These are phyloP conservation scores for Diorhabda carinulata DNA, from an alignment of 1,140 invertebrate species.

Conservation along the genomic window DNA sequence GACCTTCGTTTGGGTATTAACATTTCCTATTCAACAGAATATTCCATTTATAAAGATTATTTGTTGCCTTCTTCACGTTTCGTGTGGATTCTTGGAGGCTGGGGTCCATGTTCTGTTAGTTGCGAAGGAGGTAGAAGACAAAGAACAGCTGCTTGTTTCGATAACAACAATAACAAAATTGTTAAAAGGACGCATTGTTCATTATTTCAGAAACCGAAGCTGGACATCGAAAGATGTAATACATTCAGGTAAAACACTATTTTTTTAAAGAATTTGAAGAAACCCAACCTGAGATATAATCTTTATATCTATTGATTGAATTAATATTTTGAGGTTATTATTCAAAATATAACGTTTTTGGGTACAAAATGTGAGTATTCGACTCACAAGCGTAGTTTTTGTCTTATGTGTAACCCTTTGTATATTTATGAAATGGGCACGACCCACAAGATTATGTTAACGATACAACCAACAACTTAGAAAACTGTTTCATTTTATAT, in stretches of 20 bases:
- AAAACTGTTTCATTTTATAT: no score
- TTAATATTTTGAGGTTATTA: no score
- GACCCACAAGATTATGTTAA: no score
- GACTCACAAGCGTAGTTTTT: no score
- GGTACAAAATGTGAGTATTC: no score
- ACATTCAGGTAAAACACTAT: slow-evolving; percentile 48
- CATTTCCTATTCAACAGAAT: slow-evolving; percentile 41
- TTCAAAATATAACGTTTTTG: no score
- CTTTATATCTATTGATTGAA: no score
- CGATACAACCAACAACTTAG: no score
- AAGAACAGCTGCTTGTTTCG: slow-evolving; percentile 52
- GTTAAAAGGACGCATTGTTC: slow-evolving; percentile 52
- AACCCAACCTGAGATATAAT: no score
- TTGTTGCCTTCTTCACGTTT: slow-evolving; percentile 47
- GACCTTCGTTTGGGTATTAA: slow-evolving; percentile 35
- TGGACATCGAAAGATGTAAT: slow-evolving; percentile 51
- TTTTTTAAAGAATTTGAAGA: no score
- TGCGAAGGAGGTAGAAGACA: slow-evolving; percentile 55
- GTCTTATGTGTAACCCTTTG: no score
- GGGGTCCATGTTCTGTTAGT: slow-evolving; percentile 54
- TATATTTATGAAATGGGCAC: no score
- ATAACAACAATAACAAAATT: slow-evolving; percentile 49
- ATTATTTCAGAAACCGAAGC: slow-evolving; percentile 46
- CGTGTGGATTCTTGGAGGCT: slow-evolving; percentile 54
- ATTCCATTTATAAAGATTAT: slow-evolving; percentile 43